phyloP scores from a whole-genome alignment of 2,113 vertebrate genomes.

The Entomyzon cyanotis region DNA sequence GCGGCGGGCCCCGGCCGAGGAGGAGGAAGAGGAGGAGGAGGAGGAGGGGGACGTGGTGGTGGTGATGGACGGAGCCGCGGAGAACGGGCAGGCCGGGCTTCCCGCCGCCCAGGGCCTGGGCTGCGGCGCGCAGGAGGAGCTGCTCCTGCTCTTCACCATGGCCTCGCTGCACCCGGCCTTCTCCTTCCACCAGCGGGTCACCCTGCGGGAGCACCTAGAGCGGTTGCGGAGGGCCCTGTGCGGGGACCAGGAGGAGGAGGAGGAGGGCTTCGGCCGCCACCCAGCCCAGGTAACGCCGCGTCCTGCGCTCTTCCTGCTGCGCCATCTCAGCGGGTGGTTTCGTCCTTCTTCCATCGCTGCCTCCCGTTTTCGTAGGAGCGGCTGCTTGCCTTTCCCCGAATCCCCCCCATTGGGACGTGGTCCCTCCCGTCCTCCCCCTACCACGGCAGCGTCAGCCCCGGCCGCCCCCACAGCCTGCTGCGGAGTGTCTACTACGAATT shows the following conservation, averaged over 20 bases:
- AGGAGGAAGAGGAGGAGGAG: conserved; percentile 40
- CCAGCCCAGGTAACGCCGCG: conserved; percentile 58
- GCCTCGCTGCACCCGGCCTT: conserved; percentile 95
- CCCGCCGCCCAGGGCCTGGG: conserved; percentile 59
- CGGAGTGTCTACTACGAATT: neutral
- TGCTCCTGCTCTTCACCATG: conserved; percentile 95
- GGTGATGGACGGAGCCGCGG: conserved; percentile 51
- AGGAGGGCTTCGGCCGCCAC: conserved; percentile 36
- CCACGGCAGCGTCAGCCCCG: neutral
- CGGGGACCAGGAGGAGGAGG: conserved; percentile 51
- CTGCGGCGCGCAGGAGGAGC: conserved; percentile 81
- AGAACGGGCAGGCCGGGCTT: conserved; percentile 40
- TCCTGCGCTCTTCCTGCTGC: neutral
- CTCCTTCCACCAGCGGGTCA: conserved; percentile 93
- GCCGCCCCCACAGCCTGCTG: neutral
- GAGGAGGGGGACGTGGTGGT: conserved; percentile 42
- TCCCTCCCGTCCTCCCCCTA: neutral
- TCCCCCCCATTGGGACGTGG: neutral
- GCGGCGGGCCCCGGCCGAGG: conserved; percentile 32
- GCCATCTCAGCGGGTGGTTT: neutral
- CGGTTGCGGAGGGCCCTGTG: conserved; percentile 77
- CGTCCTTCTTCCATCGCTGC: neutral
- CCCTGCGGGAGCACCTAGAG: conserved; percentile 85
- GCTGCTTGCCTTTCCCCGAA: neutral
- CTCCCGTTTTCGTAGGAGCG: neutral